Conservation (phyloP, 2,797 vertebrate genomes). For the Phoeniculus purpureus region DNA sequence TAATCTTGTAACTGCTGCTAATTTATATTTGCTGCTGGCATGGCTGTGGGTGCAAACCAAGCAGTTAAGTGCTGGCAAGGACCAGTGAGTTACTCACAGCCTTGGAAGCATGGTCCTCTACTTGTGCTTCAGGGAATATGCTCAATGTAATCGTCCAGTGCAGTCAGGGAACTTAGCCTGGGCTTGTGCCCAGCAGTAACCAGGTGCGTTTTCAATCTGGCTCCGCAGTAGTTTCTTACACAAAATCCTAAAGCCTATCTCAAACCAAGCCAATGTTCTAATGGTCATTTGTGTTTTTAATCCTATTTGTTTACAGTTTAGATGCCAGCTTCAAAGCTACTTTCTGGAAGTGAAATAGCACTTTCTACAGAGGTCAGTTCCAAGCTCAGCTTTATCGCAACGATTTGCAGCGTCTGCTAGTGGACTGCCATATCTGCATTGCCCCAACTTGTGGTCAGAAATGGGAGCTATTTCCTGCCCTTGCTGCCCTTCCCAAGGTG, state of each 20-base stretch:
- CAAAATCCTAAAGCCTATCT: not conserved
- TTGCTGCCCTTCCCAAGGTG: not conserved
- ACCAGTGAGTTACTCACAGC: not conserved
- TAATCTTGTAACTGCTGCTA: not conserved
- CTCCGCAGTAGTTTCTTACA: not conserved
- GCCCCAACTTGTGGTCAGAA: not conserved
- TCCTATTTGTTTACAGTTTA: not conserved
- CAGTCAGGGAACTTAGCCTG: not conserved
- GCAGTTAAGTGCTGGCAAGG: not conserved
- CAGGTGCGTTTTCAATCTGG: not conserved
- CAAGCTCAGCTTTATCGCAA: not conserved
- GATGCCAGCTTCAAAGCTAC: not conserved
- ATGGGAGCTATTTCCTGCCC: not conserved
- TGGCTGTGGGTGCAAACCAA: not conserved
- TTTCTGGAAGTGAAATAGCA: not conserved
- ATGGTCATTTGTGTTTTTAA: not conserved
- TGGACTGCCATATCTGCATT: not conserved
- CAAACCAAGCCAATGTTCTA: not conserved
- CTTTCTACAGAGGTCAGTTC: not conserved
- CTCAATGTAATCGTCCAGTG: not conserved
- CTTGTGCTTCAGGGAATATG: not conserved
- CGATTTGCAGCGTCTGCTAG: not conserved
- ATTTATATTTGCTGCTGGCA: constrained; percentile 9
- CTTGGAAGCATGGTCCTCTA: not conserved
- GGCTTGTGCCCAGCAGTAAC: not conserved